Evolutionary conservation across 1,140 invertebrate genomes (phyloP), one percentile per base, ranked within the genome.

Genomic region (Nylanderia fulva): DNA sequence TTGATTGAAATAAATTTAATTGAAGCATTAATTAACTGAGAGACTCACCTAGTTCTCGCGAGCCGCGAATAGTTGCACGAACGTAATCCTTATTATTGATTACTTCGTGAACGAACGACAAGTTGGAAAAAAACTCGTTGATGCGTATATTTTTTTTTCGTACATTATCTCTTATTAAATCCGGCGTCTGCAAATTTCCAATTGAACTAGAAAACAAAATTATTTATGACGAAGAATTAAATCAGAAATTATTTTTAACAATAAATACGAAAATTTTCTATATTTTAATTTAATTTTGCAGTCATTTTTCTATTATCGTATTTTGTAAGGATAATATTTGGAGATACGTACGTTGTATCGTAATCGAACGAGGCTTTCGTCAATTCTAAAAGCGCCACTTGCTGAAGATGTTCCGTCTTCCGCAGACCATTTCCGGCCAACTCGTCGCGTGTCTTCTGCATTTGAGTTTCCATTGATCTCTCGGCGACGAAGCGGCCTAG

Each of bases 401-500:
- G 56, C 27, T 92, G 92, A 56, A 94, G 66, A 27, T 93, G 74
- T 36, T 91, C 91, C 2, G 69, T 91, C 2, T 71, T 87, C 39
- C 86, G 77, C 5, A 94, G 79, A 7, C 94, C 93, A 83, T 94
- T 94, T 11, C 90, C 92, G 15, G 90, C 90, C 0, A 93, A 56
- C 64, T 93, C 91, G 11, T 91, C 33, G 13, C 91, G 90, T 13
- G 84, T 88, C 29, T 84, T 93, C 36, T 93, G 91, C 0, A 90
- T 89, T 5, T 91, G 91, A 54, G 92, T 85, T 7, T 92, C 84
- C 11, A 93, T 56, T 0, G 92, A 92, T 29, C 93, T 87, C 56
- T 95, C 93, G 13, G 93, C 86, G 0, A 93, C 92, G 48, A 95
- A 95, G 42, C 94, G 92, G 0, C 95, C 95, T 18, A 95, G 77